Base-by-base conservation (phyloP, 1,140 invertebrate species). In the Orchesella cincta region DNA sequence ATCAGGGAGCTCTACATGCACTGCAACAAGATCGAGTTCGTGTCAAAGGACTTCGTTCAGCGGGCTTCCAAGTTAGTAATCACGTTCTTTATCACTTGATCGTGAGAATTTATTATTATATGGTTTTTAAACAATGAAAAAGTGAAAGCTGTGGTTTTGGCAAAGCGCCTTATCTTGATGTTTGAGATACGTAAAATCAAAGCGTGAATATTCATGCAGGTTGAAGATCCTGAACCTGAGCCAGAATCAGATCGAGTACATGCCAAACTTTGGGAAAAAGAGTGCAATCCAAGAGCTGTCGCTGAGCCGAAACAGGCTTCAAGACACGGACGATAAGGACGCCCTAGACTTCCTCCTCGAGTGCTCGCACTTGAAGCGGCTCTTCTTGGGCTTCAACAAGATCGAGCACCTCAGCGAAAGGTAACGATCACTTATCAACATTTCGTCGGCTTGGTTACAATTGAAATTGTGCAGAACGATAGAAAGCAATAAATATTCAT, bases 41-140 rank as follows among this genome's bases (percentile, higher is more conserved):
- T 82, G 31, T 80, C 79, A 34, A 82, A 82, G 70, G 81, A 82
- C 75, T 82, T 82, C 51, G 64, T 82, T 36, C 81, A 82, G 34
- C 33, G 81, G 75, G 79, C 81, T 74, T 74, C 79, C n/a, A 79
- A 79, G 81, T 82, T 70, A 74, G 35, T 12, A n/a, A n/a, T n/a
- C n/a, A n/a, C n/a, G n/a, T n/a, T n/a, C n/a, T n/a, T n/a, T n/a
- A n/a, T n/a, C n/a, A n/a, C n/a, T n/a, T n/a, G n/a, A n/a, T n/a
- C n/a, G n/a, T n/a, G n/a, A n/a, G n/a, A n/a, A n/a, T n/a, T n/a
- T n/a, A n/a, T n/a, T n/a, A n/a, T n/a, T n/a, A n/a, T n/a, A n/a
- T n/a, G n/a, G n/a, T n/a, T n/a, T n/a, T n/a, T n/a, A n/a, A n/a
- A n/a, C n/a, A n/a, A n/a, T n/a, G n/a, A n/a, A n/a, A n/a, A n/a